These are phyloP conservation scores for Dorcus parallelipipedus DNA, from an alignment of 2,888 invertebrate species.

Conservation along the genomic window DNA sequence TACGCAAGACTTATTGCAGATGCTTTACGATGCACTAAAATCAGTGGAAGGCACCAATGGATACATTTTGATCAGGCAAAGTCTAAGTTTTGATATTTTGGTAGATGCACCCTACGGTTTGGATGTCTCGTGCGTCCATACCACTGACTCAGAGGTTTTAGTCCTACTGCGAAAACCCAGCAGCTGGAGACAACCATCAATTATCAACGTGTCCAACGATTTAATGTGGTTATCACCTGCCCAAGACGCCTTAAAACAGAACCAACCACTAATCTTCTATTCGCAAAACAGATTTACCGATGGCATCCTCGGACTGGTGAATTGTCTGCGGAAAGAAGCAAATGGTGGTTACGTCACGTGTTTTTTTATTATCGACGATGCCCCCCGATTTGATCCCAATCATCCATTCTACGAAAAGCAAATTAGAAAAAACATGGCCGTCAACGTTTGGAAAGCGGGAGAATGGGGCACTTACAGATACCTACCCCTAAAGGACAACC, in stretches of 20 bases:
- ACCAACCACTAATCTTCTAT: constrained; percentile 54
- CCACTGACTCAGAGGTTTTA: not conserved
- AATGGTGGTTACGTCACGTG: constrained; percentile 54
- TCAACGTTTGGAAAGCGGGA: constrained; percentile 70
- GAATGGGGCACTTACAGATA: constrained; percentile 75
- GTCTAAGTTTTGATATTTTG: not conserved
- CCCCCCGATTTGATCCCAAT: constrained; percentile 6
- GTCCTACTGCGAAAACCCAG: not conserved
- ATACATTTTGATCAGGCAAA: not conserved
- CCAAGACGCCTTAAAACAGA: constrained; percentile 27
- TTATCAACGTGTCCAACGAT: constrained; percentile 30
- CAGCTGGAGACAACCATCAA: constrained; percentile 1
- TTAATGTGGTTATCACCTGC: not conserved
- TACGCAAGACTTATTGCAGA: too few relatives aligned
- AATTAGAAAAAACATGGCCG: constrained; percentile 66
- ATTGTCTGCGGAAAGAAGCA: constrained; percentile 77
- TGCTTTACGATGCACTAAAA: not conserved
- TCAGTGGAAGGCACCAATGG: not conserved
- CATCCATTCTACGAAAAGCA: constrained; percentile 53
- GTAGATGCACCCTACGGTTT: not conserved
- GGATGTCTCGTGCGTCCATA: not conserved
- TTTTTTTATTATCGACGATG: constrained; percentile 4
- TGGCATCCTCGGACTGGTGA: constrained; percentile 84
- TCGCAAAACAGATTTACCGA: constrained; percentile 64
- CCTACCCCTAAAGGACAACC: constrained; percentile 56